These are phyloP conservation scores for Paramormyrops hopkinsi DNA, from an alignment of 2,797 vertebrate species.

Conservation along the genomic window DNA sequence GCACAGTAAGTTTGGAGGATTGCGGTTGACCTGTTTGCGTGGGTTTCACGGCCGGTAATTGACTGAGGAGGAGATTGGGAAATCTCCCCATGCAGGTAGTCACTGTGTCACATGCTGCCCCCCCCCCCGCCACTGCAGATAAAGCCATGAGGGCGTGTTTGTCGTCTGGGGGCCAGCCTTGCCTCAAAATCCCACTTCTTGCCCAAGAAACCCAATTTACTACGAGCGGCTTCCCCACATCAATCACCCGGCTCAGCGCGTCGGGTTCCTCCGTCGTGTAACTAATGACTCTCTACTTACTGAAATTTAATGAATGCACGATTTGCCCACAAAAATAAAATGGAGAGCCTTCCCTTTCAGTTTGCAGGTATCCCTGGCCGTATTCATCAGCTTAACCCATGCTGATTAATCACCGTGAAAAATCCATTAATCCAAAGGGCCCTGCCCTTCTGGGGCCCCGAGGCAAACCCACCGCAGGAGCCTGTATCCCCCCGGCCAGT, in stretches of 20 bases:
- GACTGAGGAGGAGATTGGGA: background rate
- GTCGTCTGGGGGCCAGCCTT: conserved; percentile 35
- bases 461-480: background rate
- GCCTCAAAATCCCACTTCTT: conserved; percentile 32
- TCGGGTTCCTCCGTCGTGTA: conserved; percentile 32
- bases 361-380: conserved; percentile 33
- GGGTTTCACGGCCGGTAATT: background rate
- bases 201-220: conserved; percentile 23
- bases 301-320: conserved; percentile 39
- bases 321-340: conserved; percentile 33
- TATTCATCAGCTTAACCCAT: conserved; percentile 31
- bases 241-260: conserved; percentile 34
- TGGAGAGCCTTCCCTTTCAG: conserved; percentile 24
- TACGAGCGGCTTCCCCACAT: conserved; percentile 29
- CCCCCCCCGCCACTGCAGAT: conserved; percentile 1
- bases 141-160: conserved; percentile 33
- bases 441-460: background rate
- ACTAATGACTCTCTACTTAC: conserved; percentile 42
- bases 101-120: background rate
- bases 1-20: background rate
- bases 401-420: conserved; percentile 35
- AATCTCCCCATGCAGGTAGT: background rate
- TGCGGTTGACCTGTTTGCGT: background rate
- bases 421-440: conserved; percentile 28
- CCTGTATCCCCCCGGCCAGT: background rate